Base-by-base conservation (phyloP, 2,797 vertebrate species). In the Clarias platycephalus region DNA sequence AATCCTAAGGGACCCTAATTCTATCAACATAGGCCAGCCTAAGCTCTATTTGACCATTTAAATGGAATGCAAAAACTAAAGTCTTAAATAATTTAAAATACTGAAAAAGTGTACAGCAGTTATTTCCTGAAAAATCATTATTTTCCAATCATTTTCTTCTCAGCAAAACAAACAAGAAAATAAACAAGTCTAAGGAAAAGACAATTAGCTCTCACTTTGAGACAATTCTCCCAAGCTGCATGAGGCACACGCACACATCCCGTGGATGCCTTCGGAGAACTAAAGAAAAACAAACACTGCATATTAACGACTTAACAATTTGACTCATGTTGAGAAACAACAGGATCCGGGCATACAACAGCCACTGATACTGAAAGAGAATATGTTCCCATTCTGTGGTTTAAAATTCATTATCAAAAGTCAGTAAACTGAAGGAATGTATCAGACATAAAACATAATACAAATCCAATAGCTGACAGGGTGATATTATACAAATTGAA, bases 211-310 rank as follows among this genome's bases (percentile, higher is more conserved):
- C 83, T 68, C 81, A 99, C 98, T 97, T 98, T 90, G 96, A 95
- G 88, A 95, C 97, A 83, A 98, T 97, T 88, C 96, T 94, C 84
- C 97, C 97, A 88, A 99, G 94, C 88, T 98, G 97, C 93, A 99
- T 94, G 93, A 99, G 94, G 90, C 98, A 99, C 87, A 99, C 95
- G 86, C 97, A 99, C 83, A 99, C 97, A 91, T 98, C 96, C 88
- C 97, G 92, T 84, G 97, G 98, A 76, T 98, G 97, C 89, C 97
- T 98, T 89, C 98, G 97, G 57, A 99, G 97, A 83, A 99, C 98
- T 99, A 89, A 12, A 37, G 67, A 63, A 79, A 85, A 26, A 87
- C 31, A 81, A 37, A 63, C 18, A 82, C n/a, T 86, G 24, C 76
- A 77, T 6, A 60, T 77, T 40, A 77, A 40, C 20, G 49, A 37